Conservation (phyloP, 2,888 invertebrate species). For the Chesias legatella region DNA sequence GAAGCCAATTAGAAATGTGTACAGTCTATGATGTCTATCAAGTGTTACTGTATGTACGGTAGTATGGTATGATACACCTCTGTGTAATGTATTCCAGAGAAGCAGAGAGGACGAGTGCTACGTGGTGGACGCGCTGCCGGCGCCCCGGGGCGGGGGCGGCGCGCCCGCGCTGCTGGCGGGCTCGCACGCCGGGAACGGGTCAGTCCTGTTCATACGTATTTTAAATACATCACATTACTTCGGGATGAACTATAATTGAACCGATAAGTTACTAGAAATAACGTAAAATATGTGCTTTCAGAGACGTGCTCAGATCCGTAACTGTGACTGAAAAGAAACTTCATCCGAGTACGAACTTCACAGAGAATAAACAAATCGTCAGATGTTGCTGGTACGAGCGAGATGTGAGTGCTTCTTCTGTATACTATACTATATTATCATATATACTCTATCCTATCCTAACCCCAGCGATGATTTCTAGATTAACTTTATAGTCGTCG, state of each 20-base stretch:
- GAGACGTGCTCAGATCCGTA: slow-evolving; percentile 57
- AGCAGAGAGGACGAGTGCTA: slow-evolving; percentile 83
- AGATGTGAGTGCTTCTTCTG: slow-evolving; percentile 71
- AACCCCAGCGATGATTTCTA: too few species aligned
- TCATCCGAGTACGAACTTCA: slow-evolving; percentile 77
- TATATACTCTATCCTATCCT: too few species aligned
- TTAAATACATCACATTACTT: too few species aligned
- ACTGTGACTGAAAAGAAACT: slow-evolving; percentile 70
- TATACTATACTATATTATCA: not conserved
- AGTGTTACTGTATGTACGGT: too few species aligned
- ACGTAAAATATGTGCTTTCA: slow-evolving; percentile 33
- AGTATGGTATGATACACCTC: too few species aligned
- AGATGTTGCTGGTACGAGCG: slow-evolving; percentile 84
- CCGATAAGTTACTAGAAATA: too few species aligned
- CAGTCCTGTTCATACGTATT: slow-evolving; percentile 28
- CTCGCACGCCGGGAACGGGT: slow-evolving; percentile 82
- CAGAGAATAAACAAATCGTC: slow-evolving; percentile 85
- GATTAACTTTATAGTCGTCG: too few species aligned
- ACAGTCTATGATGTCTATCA: too few species aligned
- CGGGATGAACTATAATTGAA: too few species aligned
- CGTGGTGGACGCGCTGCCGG: slow-evolving; percentile 80
- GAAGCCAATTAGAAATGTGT: too few species aligned
- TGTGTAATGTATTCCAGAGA: slow-evolving; percentile 75
- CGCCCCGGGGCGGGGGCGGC: slow-evolving; percentile 60
- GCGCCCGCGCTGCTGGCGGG: slow-evolving; percentile 83